These are phyloP conservation scores for Lacerta agilis DNA, from an alignment of 2,797 vertebrate species.

Conservation along the genomic window DNA sequence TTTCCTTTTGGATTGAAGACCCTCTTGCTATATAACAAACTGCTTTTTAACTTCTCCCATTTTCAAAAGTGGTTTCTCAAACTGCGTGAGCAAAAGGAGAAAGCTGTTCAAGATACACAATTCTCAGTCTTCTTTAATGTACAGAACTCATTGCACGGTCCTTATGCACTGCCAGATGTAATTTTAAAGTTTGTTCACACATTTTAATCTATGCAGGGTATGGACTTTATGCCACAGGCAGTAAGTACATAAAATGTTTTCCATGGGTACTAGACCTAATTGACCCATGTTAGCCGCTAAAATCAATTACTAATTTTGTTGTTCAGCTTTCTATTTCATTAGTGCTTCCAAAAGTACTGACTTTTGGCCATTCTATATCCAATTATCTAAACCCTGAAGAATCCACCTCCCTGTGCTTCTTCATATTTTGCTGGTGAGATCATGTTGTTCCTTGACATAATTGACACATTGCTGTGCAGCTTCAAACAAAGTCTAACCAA, in stretches of 20 bases:
- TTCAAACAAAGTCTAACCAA: constrained; percentile 3
- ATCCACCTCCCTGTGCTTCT: not conserved
- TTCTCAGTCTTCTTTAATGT: not conserved
- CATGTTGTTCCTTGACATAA: constrained; percentile 19
- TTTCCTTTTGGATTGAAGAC: not conserved
- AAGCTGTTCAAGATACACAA: not conserved
- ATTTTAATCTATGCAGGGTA: not conserved
- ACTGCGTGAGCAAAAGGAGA: not conserved
- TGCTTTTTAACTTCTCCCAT: not conserved
- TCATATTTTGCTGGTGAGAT: constrained; percentile 26
- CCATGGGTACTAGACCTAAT: not conserved
- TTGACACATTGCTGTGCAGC: not conserved
- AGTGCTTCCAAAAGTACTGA: not conserved
- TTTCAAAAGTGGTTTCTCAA: not conserved
- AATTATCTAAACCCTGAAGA: constrained; percentile 20
- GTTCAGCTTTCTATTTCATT: constrained; percentile 1
- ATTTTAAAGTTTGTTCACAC: not conserved
- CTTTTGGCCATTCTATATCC: not conserved
- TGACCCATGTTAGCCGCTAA: not conserved
- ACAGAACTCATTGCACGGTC: not conserved
- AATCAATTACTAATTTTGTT: constrained; percentile 11
- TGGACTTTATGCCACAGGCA: not conserved
- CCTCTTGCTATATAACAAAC: not conserved
- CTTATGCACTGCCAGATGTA: not conserved
- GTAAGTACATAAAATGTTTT: not conserved